Evolutionary conservation across 2,797 vertebrate species (phyloP), one percentile per base, ranked within the genome.

Genomic region (Hybognathus amarus): DNA sequence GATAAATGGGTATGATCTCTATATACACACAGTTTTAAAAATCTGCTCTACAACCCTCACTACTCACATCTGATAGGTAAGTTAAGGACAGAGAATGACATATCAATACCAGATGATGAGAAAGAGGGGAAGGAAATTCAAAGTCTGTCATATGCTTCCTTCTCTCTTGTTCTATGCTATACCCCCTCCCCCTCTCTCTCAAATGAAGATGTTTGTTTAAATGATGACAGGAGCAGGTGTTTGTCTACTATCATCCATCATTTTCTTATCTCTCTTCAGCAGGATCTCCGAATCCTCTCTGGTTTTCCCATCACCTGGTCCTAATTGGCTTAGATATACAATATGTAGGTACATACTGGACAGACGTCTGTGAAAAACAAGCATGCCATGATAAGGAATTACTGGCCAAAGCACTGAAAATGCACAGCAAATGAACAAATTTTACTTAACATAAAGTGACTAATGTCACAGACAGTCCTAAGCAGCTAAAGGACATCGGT

Each of bases 61-160:
- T 27, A 54, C 36, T 76, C 36, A 61, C 36, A 61, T 61, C 54
- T 76, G 38, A 76, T 27, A 76, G 74, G 74, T 66, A 77, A 85
- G 66, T 91, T 93, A 78, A 42, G 91, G 93, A 92, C 91, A 92
- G 66, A 36, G 90, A 94, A 92, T 96, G 96, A 97, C 42, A 76
- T 61, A 76, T 96, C 92, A 95, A 91, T 95, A 96, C 89, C 96
- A 97, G 90, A 96, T 97, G 96, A 85, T 76, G 42, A 70, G 63
- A 82, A 83, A 79, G 45, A 78, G 61, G 61, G 52, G 40, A 83
- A 50, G 15, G 56, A 73, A 69, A 68, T 38, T 56, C 56, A 84
- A 42, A 78, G 38, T 33, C 30, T 33, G 30, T 33, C 30, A 33
- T 33, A 33, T 33, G 30, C 30, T 33, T 33, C 30, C 30, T 33